A percentile compares a stretch with the other conserved stretches of the same genome.
phyloP scores from a whole-genome alignment of 2,888 invertebrate species.

The Acrobasis suavella region DNA sequence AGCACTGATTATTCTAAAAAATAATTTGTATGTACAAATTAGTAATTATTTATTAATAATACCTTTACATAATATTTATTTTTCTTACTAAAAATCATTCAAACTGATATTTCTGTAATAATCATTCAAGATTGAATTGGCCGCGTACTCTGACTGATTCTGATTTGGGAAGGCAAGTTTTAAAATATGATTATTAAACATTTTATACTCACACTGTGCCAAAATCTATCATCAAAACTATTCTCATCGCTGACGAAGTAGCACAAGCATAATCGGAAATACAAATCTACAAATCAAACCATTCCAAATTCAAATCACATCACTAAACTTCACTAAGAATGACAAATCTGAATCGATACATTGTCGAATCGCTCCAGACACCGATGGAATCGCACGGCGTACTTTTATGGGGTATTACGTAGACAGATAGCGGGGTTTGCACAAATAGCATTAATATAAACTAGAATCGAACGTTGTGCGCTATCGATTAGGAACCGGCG shows the following conservation, averaged over 20 bases:
- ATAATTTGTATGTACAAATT: too few species aligned
- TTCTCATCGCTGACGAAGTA: background rate
- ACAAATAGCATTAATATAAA: slow-evolving; percentile 82
- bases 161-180: too few species aligned
- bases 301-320: slow-evolving; percentile 17
- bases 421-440: slow-evolving; percentile 53
- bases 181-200: too few species aligned
- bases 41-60: too few species aligned
- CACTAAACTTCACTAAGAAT: slow-evolving; percentile 17
- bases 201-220: too few species aligned
- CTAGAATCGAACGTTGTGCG: slow-evolving; percentile 79
- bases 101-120: too few species aligned
- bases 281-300: slow-evolving; percentile 1
- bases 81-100: too few species aligned
- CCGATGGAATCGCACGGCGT: slow-evolving; percentile 19
- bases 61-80: too few species aligned
- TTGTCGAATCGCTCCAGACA: slow-evolving; percentile 20
- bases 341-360: slow-evolving; percentile 19
- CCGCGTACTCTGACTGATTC: too few species aligned
- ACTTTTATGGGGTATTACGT: slow-evolving; percentile 24
- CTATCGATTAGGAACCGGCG: slow-evolving; percentile 81
- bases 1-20: too few species aligned
- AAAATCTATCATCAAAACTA: background rate
- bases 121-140: too few species aligned
- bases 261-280: background rate